Evolutionary conservation across 2,797 vertebrate species (phyloP).

Genomic region (Loris lydekkerianus): DNA sequence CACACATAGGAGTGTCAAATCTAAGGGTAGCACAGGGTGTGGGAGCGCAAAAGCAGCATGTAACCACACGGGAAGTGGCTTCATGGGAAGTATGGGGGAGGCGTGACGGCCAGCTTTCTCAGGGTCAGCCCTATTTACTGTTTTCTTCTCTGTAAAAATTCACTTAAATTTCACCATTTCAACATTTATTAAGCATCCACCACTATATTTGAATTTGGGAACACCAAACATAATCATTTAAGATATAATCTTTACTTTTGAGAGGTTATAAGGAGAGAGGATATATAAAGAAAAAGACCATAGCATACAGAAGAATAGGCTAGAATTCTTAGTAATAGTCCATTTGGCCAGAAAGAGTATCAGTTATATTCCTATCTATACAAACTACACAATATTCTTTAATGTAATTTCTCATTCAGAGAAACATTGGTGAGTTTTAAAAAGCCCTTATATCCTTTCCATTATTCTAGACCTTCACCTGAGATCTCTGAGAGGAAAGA

Average conservation of each 20-base stretch:
- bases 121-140: not conserved
- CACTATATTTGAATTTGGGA: constrained; percentile 1
- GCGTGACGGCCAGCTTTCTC: not conserved
- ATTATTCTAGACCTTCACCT: constrained; percentile 10
- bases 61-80: not conserved
- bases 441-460: not conserved
- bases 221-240: constrained; percentile 38
- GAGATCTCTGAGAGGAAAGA: not conserved
- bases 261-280: constrained; percentile 6
- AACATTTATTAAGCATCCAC: constrained; percentile 4
- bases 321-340: constrained; percentile 62
- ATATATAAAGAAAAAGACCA: constrained; percentile 39
- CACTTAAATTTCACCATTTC: constrained; percentile 5
- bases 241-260: constrained; percentile 53
- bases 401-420: constrained; percentile 19
- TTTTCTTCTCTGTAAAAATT: constrained; percentile 22
- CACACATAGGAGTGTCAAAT: not conserved
- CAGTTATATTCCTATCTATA: constrained; percentile 48
- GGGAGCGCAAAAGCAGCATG: not conserved
- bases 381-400: constrained; percentile 38
- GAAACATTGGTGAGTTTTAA: constrained; percentile 30
- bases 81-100: not conserved
- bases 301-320: not conserved
- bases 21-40: not conserved
- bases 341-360: constrained; percentile 46